These are phyloP conservation scores for Tachysurus fulvidraco DNA, from an alignment of 2,113 vertebrate genomes.

Conservation along the genomic window DNA sequence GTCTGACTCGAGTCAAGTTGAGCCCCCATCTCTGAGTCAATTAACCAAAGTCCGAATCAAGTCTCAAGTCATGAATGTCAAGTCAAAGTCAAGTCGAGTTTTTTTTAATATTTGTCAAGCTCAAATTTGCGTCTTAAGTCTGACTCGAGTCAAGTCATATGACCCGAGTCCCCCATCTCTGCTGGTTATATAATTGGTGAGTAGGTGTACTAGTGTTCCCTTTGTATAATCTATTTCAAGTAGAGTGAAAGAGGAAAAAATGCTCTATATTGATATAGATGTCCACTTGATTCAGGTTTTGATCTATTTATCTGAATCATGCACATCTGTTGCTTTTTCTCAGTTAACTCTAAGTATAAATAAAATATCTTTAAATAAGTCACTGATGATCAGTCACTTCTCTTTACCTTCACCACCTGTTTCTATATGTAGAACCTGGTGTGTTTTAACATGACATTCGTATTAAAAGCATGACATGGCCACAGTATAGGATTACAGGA, in stretches of 20 bases:
- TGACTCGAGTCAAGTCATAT: too few relatives aligned
- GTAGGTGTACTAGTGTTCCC: too few relatives aligned
- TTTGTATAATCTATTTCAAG: too few relatives aligned
- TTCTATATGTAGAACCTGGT: conserved; percentile 32
- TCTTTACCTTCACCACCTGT: conserved; percentile 17
- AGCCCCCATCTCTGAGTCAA: too few relatives aligned
- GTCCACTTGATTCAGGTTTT: not conserved
- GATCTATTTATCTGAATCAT: not conserved
- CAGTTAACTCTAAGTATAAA: not conserved
- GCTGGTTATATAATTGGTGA: too few relatives aligned
- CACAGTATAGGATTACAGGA: not conserved
- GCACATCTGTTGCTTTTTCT: not conserved
- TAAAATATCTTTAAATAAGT: conserved; percentile 8
- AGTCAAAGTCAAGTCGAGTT: too few relatives aligned
- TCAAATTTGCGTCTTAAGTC: too few relatives aligned
- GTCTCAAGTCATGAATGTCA: too few relatives aligned
- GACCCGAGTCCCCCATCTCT: too few relatives aligned
- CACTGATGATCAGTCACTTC: not conserved
- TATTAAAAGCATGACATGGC: not conserved
- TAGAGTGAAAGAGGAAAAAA: not conserved
- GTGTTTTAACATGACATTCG: conserved; percentile 44
- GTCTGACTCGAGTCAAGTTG: too few relatives aligned
- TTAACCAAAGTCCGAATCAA: too few relatives aligned
- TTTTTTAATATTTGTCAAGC: too few relatives aligned
- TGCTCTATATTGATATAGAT: not conserved